These are phyloP conservation scores for Lithophane ornitopus DNA, from an alignment of 2,888 invertebrate genomes.

Conservation along the genomic window DNA sequence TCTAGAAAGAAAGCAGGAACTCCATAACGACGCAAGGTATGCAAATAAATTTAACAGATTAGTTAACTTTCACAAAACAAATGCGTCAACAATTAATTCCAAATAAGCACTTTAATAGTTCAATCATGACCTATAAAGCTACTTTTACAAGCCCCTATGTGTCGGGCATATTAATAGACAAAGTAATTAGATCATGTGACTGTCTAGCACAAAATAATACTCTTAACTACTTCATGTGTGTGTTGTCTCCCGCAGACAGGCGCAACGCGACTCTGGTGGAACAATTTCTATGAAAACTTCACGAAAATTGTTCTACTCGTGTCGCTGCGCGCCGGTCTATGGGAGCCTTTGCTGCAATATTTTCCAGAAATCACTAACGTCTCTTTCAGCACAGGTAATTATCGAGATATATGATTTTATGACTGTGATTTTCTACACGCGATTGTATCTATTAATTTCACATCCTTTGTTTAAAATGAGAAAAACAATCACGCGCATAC, in stretches of 20 bases:
- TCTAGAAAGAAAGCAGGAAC: neutral
- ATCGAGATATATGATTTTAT: slow-evolving; percentile 28
- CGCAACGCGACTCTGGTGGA: too few species aligned
- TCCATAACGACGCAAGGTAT: neutral
- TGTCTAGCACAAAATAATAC: slow-evolving; percentile 12
- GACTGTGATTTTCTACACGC: slow-evolving; percentile 47
- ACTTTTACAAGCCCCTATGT: slow-evolving; percentile 12
- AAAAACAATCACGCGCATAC: slow-evolving; percentile 31
- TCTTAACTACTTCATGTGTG: neutral
- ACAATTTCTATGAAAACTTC: too few species aligned
- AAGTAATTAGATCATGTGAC: slow-evolving; percentile 4
- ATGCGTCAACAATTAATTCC: slow-evolving; percentile 14
- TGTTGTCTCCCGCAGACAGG: too few species aligned
- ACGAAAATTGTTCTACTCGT: too few species aligned
- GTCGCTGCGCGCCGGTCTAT: too few species aligned
- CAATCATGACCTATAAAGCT: slow-evolving; percentile 3
- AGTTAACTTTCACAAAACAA: slow-evolving; percentile 22
- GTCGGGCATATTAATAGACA: slow-evolving; percentile 14
- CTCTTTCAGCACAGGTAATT: slow-evolving; percentile 29
- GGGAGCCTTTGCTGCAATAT: neutral
- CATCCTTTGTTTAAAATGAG: slow-evolving; percentile 66
- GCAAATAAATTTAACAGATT: slow-evolving; percentile 7
- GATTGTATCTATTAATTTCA: slow-evolving; percentile 65
- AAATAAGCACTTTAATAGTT: slow-evolving; percentile 10
- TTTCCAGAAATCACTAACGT: slow-evolving; percentile 10